Base-by-base conservation (phyloP, 2,888 invertebrate species). In the Chymomyza procnemis region DNA sequence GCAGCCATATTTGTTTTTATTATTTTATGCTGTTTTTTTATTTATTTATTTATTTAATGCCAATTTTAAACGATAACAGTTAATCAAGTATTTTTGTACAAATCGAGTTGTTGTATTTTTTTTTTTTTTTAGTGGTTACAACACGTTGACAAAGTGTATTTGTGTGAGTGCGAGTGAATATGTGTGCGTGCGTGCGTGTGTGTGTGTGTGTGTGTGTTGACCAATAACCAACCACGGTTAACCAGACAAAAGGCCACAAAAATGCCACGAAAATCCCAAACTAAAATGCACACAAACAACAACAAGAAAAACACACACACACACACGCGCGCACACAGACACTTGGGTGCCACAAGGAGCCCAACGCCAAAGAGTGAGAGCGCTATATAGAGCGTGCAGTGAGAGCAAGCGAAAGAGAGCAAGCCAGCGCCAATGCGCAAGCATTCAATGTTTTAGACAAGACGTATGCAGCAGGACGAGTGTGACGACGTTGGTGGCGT, bases 241-340 rank as follows among this genome's bases (percentile, higher is more conserved):
- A 89, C 90, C 90, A 89, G 80, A 89, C 78, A 85, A 88, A 88
- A 89, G 89, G 89, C 88, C 90, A 86, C 90, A 90, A 89, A 89
- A 89, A 86, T 86, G 89, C 90, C 90, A 88, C 87, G 80, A 87
- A 89, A 90, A 87, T 88, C 80, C 88, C 88, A 88, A 89, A 89
- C 90, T 90, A 90, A 89, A 89, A 88, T 87, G 79, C 76, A 82
- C 80, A 80, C 78, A 78, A 79, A 78, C 87, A 83, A 67, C 71
- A 69, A 69, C 79, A 72, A 61, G 73, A 73, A 59, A 52, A 64
- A 67, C 69, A 64, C 16, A 22, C 19, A 41, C 65, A 52, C 60
- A 63, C 56, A 46, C 47, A 55, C 30, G 19, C 21, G 21, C 57
- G 9, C n/a, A 48, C 69, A 76, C 67, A 78, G 54, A 19, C 18